Evolutionary conservation across 1,140 invertebrate genomes (phyloP), one percentile per base, ranked within the genome.

Genomic region (Brachionus koreanus): DNA sequence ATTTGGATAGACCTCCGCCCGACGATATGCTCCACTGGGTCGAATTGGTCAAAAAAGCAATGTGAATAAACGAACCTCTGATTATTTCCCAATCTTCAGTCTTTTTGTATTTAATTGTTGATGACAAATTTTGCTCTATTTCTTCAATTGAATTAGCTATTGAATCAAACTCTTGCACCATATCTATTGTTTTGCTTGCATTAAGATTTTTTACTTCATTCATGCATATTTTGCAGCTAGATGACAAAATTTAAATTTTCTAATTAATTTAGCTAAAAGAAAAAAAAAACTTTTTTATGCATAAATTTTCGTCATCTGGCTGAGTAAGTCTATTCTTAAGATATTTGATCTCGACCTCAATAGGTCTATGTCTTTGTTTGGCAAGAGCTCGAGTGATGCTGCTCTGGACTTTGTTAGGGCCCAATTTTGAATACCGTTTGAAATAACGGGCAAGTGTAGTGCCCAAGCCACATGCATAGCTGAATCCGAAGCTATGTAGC

Each of bases 1-100:
- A 87, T 82, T 85, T 87, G 83, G 86, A 86, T 1, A 87, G 83
- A 19, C 87, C 87, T 35, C 85, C 83, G 3, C 49, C 76, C 0
- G 87, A 85, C 7, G 86, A 86, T 7, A 86, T 33, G n/a, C 86
- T 84, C 83, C 84, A 84, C 37, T 52, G 79, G 13, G 13, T 52
- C 2, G 61, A 46, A 67, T 82, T 82, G 5, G 61, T 52, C 33
- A 82, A 52, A 10, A 82, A 19, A 0, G 79, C 79, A 12, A 65
- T 19, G 23, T 65, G 35, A 43, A 82, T 65, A 37, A 67, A 82
- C 1, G 12, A 16, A 12, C 76, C 76, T 42, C 49, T 2, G n/a
- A 74, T 46, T 23, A 74, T 46, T 25, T 74, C 69, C 69, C 69
- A 74, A 25, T 74, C 42, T 46, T 43, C 25, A 25, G 4, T 19